Conservation (phyloP, 1,140 invertebrate species). For the Diachasma alloeum region DNA sequence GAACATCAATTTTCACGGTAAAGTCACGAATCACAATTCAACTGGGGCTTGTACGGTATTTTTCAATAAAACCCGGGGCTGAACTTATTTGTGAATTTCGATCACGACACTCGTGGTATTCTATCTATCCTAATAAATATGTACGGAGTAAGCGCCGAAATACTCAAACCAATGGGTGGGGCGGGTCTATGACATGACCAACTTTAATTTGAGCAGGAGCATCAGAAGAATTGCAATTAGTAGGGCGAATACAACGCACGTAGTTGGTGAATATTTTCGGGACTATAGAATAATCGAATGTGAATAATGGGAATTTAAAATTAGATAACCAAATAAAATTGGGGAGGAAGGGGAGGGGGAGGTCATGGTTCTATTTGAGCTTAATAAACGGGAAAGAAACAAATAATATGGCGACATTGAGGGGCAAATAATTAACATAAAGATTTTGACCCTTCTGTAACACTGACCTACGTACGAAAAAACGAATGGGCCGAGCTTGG, state of each 20-base stretch:
- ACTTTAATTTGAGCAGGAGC: neutral
- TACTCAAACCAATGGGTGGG: neutral
- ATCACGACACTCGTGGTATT: neutral
- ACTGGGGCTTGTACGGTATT: neutral
- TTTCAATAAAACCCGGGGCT: neutral
- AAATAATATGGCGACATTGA: no score
- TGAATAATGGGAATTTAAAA: no score
- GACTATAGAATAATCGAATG: no score
- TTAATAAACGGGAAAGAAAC: no score
- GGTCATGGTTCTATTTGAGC: no score
- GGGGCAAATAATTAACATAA: no score
- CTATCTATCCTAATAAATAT: constrained; percentile 5
- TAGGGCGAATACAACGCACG: neutral
- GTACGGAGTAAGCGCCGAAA: neutral
- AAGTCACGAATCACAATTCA: neutral
- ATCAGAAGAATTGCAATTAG: neutral
- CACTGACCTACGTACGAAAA: no score
- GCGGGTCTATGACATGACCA: neutral
- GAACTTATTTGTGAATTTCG: constrained; percentile 2
- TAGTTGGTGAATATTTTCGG: no score
- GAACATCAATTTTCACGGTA: neutral
- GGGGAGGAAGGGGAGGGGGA: no score
- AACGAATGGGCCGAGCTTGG: no score
- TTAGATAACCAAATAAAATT: no score
- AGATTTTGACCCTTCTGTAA: no score